phyloP scores from a whole-genome alignment of 2,797 vertebrate genomes.

The Octomys mimax region DNA sequence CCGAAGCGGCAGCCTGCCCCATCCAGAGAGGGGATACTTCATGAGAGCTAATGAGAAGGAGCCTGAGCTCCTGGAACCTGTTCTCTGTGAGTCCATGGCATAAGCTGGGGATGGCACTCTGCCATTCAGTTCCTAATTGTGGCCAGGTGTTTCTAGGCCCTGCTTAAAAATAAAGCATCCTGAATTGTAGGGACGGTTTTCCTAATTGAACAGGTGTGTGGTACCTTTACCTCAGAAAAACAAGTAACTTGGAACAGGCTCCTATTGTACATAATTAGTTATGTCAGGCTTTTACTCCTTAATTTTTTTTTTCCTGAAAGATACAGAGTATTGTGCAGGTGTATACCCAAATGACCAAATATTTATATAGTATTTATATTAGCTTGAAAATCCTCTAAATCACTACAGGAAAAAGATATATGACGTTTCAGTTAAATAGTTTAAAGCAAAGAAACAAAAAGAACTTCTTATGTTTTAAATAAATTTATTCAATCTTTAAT shows the following conservation, averaged over 20 bases:
- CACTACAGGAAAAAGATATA: background rate
- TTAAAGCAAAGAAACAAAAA: slow-evolving; percentile 28
- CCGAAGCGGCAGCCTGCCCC: background rate
- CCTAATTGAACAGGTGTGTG: background rate
- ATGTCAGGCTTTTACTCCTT: background rate
- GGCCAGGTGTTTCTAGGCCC: background rate
- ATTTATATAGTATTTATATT: background rate
- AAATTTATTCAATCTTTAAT: slow-evolving; percentile 47
- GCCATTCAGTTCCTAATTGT: background rate
- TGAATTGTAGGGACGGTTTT: background rate
- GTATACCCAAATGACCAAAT: background rate
- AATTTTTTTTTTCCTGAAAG: background rate
- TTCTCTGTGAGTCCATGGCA: background rate
- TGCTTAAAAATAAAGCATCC: background rate
- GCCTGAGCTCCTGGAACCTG: background rate
- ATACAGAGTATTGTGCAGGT: background rate
- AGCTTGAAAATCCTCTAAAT: background rate
- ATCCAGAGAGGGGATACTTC: background rate
- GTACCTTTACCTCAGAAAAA: background rate
- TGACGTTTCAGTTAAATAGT: background rate
- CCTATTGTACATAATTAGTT: background rate
- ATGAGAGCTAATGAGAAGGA: background rate
- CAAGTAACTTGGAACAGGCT: background rate
- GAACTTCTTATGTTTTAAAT: background rate
- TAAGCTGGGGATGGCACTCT: background rate